Conservation (phyloP, 1,140 invertebrate species). For the Brachionus koreanus region DNA sequence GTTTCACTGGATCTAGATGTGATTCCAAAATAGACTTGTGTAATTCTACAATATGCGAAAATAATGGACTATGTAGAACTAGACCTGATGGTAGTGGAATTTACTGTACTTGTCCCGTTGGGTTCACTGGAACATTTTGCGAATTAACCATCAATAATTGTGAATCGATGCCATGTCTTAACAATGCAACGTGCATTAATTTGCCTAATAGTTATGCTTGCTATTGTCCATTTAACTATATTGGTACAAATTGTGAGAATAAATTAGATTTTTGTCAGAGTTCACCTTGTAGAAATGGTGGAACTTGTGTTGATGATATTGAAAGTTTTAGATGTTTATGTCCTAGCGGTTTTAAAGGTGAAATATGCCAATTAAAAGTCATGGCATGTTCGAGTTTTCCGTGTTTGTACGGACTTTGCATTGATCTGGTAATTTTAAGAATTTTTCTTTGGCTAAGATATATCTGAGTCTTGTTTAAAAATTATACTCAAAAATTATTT, state of each 20-base stretch:
- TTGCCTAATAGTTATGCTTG: constrained; percentile 16
- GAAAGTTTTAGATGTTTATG: constrained; percentile 77
- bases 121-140: constrained; percentile 27
- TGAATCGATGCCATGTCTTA: constrained; percentile 10
- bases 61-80: constrained; percentile 42
- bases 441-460: too few relatives aligned
- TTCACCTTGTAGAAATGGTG: constrained; percentile 51
- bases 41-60: neutral
- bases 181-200: constrained; percentile 20
- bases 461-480: neutral
- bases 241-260: constrained; percentile 19
- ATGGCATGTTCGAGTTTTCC: constrained; percentile 26
- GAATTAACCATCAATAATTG: constrained; percentile 36
- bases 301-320: constrained; percentile 65
- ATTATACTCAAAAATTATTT: too few relatives aligned
- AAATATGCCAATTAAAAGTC: constrained; percentile 46
- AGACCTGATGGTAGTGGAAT: neutral
- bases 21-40: constrained; percentile 37
- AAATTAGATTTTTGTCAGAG: constrained; percentile 52
- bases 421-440: neutral
- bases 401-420: constrained; percentile 14
- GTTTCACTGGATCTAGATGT: constrained; percentile 40
- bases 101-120: constrained; percentile 36
- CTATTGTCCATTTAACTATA: constrained; percentile 24
- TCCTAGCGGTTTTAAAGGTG: constrained; percentile 76